These are phyloP conservation scores for Phalangium opilio DNA, from an alignment of 2,888 invertebrate genomes.

Conservation along the genomic window DNA sequence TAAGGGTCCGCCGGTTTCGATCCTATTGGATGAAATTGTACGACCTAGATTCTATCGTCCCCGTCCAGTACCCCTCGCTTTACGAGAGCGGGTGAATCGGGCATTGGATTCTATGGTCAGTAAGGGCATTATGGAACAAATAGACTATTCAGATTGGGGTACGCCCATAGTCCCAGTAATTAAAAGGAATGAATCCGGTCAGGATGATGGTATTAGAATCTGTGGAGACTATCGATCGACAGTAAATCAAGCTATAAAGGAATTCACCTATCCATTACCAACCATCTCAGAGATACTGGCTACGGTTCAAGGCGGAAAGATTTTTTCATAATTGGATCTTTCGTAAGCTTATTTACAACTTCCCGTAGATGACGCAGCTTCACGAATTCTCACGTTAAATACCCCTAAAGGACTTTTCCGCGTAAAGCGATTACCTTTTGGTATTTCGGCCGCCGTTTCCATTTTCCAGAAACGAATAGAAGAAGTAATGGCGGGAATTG, in stretches of 20 bases:
- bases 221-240: slow-evolving; percentile 3
- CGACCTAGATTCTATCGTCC: too few relatives aligned
- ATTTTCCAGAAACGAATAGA: slow-evolving; percentile 28
- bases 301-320: slow-evolving; percentile 8
- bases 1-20: too few relatives aligned
- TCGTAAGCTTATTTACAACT: slow-evolving; percentile 6
- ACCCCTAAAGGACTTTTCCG: slow-evolving; percentile 6
- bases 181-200: too few relatives aligned
- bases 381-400: neutral
- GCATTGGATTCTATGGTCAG: too few relatives aligned
- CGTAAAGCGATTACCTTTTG: slow-evolving; percentile 17
- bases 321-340: slow-evolving; percentile 12
- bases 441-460: slow-evolving; percentile 24
- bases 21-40: too few relatives aligned
- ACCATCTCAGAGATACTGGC: slow-evolving; percentile 11
- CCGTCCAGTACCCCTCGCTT: too few relatives aligned
- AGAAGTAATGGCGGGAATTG: slow-evolving; percentile 10
- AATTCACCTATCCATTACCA: slow-evolving; percentile 13
- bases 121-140: too few relatives aligned
- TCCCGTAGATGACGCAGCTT: slow-evolving; percentile 1
- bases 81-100: too few relatives aligned
- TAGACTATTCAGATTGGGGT: too few relatives aligned
- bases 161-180: too few relatives aligned
- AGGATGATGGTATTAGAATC: too few relatives aligned
- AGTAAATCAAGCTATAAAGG: slow-evolving; percentile 1